Evolutionary conservation across 2,113 vertebrate species (phyloP).

Genomic region (Pao palembangensis): DNA sequence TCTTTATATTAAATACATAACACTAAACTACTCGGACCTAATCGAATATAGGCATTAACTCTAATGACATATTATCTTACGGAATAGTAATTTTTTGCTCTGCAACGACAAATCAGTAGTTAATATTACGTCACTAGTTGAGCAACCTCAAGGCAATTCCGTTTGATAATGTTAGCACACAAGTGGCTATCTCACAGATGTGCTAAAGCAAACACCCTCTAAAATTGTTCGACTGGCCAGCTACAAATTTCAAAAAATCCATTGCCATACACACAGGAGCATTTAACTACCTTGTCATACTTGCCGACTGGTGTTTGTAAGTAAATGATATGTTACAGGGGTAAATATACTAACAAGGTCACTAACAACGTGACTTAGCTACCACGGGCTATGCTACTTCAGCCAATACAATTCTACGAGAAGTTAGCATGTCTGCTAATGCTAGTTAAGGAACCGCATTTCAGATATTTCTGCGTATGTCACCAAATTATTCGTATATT

Average conservation of each 20-base stretch:
- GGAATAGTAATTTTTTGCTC: too few relatives aligned
- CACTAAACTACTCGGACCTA: too few relatives aligned
- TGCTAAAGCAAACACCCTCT: background rate
- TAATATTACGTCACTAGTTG: slow-evolving; percentile 1
- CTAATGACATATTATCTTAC: too few relatives aligned
- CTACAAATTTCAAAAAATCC: rapidly evolving
- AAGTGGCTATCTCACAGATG: slow-evolving; percentile 7
- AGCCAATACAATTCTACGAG: background rate
- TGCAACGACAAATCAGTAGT: too few relatives aligned
- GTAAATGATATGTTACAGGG: background rate
- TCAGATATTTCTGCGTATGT: background rate
- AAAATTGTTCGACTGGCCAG: background rate
- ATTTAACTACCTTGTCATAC: too few relatives aligned
- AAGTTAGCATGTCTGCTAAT: slow-evolving; percentile 49
- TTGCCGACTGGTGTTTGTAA: background rate
- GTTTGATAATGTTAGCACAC: slow-evolving; percentile 1
- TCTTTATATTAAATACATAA: too few relatives aligned
- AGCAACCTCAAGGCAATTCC: slow-evolving; percentile 1
- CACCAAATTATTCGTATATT: background rate
- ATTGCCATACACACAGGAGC: background rate
- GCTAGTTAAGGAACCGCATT: slow-evolving; percentile 3
- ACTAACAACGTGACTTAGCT: slow-evolving; percentile 61
- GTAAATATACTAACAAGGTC: slow-evolving; percentile 56
- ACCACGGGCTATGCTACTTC: slow-evolving; percentile 6
- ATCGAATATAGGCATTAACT: too few relatives aligned